Conservation (phyloP, 2,797 vertebrate genomes). For the Pseudochromis fuscus region DNA sequence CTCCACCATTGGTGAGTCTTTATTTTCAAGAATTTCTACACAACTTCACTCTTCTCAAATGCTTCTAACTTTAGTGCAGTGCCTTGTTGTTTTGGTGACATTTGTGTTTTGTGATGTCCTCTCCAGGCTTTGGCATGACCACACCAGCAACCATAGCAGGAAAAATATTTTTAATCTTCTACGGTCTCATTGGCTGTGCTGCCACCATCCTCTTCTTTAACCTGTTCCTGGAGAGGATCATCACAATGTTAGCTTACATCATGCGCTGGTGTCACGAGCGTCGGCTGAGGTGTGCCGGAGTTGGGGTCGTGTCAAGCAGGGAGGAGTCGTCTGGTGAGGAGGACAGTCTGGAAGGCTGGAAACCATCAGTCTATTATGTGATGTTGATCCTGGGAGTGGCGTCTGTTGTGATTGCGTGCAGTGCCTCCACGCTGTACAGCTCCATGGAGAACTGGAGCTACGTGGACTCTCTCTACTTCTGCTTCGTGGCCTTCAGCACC, state of each 20-base stretch:
- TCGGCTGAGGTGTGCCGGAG: constrained; percentile 77
- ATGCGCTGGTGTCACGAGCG: constrained; percentile 88
- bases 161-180: constrained; percentile 88
- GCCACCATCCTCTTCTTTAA: constrained; percentile 90
- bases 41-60: neutral
- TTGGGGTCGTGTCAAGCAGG: constrained; percentile 58
- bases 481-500: constrained; percentile 89
- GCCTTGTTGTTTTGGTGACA: neutral
- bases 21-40: neutral
- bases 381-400: constrained; percentile 87
- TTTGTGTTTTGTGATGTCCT: constrained; percentile 13
- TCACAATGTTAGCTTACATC: constrained; percentile 88
- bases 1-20: constrained; percentile 85
- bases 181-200: constrained; percentile 87
- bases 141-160: constrained; percentile 85
- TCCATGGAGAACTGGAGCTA: constrained; percentile 89
- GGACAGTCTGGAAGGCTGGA: constrained; percentile 87
- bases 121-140: constrained; percentile 88
- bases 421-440: constrained; percentile 85
- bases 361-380: constrained; percentile 88
- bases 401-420: constrained; percentile 85
- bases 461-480: constrained; percentile 88
- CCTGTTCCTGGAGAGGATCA: constrained; percentile 88
- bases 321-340: constrained; percentile 73
- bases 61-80: neutral